Percentiles rank a stretch among this genome's conserved stretches.
Conservation (phyloP, 2,888 invertebrate species). For the Rhagium mordax region DNA sequence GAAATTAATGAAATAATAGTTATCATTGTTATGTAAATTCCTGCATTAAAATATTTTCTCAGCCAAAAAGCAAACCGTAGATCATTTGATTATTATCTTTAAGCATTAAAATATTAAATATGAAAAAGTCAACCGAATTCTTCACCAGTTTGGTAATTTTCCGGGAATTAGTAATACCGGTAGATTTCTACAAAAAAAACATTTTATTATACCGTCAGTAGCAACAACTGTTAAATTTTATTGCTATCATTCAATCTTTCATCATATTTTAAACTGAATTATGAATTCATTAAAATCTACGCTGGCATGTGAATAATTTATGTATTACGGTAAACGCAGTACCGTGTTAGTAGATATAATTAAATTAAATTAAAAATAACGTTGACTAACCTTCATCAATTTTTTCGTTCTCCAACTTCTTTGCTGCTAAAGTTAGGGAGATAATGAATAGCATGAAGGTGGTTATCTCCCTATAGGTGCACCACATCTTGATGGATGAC, state of each 20-base stretch:
- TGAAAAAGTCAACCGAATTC: background rate
- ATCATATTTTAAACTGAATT: constrained; percentile 27
- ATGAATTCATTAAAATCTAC: constrained; percentile 26
- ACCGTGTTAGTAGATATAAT: constrained; percentile 1
- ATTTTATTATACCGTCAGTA: constrained; percentile 7
- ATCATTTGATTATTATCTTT: too few species aligned
- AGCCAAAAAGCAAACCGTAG: too few species aligned
- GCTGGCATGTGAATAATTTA: constrained; percentile 14
- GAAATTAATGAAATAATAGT: too few species aligned
- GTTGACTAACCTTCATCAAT: constrained; percentile 59
- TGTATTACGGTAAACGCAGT: constrained; percentile 4
- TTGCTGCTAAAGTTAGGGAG: constrained; percentile 48
- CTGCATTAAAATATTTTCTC: too few species aligned
- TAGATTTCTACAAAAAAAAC: constrained; percentile 1
- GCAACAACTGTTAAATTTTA: constrained; percentile 18
- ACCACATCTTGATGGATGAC: constrained; percentile 47
- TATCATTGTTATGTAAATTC: too few species aligned
- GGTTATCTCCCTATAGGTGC: constrained; percentile 39
- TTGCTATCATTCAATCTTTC: constrained; percentile 19
- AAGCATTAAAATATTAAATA: background rate
- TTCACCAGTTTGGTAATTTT: constrained; percentile 6
- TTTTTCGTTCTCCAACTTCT: constrained; percentile 59
- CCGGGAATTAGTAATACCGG: constrained; percentile 9
- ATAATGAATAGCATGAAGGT: constrained; percentile 44
- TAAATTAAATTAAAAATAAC: constrained; percentile 16